Evolutionary conservation across 2,797 vertebrate genomes (phyloP).

Genomic region (Iguana delicatissima): DNA sequence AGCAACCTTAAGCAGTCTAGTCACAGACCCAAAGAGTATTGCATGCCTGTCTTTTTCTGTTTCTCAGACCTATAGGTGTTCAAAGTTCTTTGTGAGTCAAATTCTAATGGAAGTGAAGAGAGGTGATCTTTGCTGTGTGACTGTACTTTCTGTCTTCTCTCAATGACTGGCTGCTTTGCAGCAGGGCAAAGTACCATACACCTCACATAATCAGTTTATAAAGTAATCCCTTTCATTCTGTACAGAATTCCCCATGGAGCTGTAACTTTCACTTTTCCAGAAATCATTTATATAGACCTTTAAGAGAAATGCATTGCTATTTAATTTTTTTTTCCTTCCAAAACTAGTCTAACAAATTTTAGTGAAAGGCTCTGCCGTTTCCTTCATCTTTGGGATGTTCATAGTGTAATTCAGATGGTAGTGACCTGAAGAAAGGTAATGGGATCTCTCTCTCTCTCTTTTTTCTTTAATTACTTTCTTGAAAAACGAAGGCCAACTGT

Average conservation of each 20-base stretch:
- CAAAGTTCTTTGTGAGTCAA: neutral
- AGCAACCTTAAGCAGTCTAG: neutral
- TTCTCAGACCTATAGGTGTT: constrained; percentile 36
- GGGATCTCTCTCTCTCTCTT: neutral
- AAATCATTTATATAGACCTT: neutral
- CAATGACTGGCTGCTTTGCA: constrained; percentile 27
- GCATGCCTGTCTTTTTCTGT: neutral
- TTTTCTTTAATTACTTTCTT: constrained; percentile 11
- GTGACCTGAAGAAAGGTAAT: constrained; percentile 10
- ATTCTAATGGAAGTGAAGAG: neutral
- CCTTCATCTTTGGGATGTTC: rapidly evolving
- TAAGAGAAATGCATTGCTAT: neutral
- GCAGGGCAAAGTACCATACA: constrained; percentile 16
- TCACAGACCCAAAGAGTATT: neutral
- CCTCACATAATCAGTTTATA: constrained; percentile 20
- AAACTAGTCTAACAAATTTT: neutral
- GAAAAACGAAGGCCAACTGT: constrained; percentile 10
- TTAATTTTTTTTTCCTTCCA: neutral
- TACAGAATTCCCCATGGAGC: neutral
- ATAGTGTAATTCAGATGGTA: neutral
- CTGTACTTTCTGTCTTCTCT: constrained; percentile 48
- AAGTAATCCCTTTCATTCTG: neutral
- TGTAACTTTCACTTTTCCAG: neutral
- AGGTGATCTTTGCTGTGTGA: constrained; percentile 40
- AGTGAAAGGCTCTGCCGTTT: neutral